Evolutionary conservation across 2,888 invertebrate genomes (phyloP).

Genomic region (Epiblema foenella): DNA sequence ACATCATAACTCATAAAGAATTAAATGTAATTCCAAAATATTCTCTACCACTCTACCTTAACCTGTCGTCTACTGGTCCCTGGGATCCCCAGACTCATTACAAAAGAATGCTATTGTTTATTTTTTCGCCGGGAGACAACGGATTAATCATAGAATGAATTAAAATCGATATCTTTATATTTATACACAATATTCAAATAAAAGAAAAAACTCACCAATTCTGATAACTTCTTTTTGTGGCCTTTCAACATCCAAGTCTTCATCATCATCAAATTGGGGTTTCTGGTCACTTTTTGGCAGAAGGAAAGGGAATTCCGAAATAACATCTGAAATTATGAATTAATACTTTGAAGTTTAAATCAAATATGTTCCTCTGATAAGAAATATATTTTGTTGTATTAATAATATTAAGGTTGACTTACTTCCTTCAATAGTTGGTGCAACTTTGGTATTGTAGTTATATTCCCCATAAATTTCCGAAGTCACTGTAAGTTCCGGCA

Average conservation of each 20-base stretch:
- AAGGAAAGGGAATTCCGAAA: slow-evolving; percentile 89
- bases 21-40: background rate
- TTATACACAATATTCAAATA: background rate
- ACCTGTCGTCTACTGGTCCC: no score
- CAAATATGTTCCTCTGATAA: background rate
- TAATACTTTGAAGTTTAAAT: slow-evolving; percentile 34
- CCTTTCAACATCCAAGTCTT: slow-evolving; percentile 88
- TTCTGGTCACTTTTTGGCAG: slow-evolving; percentile 71
- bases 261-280: slow-evolving; percentile 86
- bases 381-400: background rate
- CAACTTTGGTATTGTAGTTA: slow-evolving; percentile 83
- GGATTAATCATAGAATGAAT: background rate
- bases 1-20: no score
- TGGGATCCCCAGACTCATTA: no score
- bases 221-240: slow-evolving; percentile 79
- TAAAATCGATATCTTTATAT: no score
- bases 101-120: no score
- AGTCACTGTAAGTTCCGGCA: slow-evolving; percentile 86
- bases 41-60: background rate
- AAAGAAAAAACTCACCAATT: slow-evolving; percentile 84
- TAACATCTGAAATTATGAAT: slow-evolving; percentile 83
- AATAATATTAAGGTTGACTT: slow-evolving; percentile 52
- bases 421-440: slow-evolving; percentile 79
- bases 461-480: slow-evolving; percentile 91
- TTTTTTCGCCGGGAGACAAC: no score